These are phyloP conservation scores for Stylophora pistillata DNA, from an alignment of 64 coral and sea anemone genomes.

Conservation along the genomic window DNA sequence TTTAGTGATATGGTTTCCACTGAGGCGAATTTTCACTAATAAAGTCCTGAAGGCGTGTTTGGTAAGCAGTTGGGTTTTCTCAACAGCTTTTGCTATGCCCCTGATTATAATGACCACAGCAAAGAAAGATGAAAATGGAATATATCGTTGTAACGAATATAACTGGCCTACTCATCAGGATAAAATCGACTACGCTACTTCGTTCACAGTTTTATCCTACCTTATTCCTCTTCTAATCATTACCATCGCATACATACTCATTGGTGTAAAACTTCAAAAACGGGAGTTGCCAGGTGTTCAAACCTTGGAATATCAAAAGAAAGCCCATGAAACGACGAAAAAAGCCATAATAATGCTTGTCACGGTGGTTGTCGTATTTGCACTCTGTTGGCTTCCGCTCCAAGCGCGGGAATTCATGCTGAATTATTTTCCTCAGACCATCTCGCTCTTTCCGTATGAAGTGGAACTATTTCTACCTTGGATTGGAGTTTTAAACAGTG, in stretches of 20 bases:
- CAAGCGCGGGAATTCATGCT: conserved; percentile 70
- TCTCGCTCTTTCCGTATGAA: conserved; percentile 13
- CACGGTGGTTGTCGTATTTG: conserved; percentile 87
- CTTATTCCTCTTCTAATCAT: conserved; percentile 66
- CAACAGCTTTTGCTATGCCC: conserved; percentile 48
- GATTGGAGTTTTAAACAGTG: conserved; percentile 76
- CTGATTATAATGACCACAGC: conserved; percentile 37
- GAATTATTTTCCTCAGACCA: neutral
- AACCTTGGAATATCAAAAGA: conserved; percentile 59
- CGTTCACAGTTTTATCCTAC: conserved; percentile 58
- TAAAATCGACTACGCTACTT: neutral
- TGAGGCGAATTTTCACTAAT: conserved; percentile 49
- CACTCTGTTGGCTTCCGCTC: conserved; percentile 77
- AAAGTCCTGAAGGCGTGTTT: conserved; percentile 66
- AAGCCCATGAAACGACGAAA: conserved; percentile 57
- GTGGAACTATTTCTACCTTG: conserved; percentile 52
- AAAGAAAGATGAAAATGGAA: neutral
- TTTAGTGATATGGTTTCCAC: conserved; percentile 69
- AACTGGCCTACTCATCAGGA: neutral
- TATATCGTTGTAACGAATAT: conserved; percentile 1
- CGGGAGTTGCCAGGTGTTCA: conserved; percentile 77
- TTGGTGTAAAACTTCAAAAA: conserved; percentile 62
- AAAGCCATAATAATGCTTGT: conserved; percentile 88
- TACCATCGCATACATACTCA: conserved; percentile 46
- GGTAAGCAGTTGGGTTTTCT: conserved; percentile 50